phyloP scores from a whole-genome alignment of 2,113 vertebrate genomes.

The Brachirus orientalis region DNA sequence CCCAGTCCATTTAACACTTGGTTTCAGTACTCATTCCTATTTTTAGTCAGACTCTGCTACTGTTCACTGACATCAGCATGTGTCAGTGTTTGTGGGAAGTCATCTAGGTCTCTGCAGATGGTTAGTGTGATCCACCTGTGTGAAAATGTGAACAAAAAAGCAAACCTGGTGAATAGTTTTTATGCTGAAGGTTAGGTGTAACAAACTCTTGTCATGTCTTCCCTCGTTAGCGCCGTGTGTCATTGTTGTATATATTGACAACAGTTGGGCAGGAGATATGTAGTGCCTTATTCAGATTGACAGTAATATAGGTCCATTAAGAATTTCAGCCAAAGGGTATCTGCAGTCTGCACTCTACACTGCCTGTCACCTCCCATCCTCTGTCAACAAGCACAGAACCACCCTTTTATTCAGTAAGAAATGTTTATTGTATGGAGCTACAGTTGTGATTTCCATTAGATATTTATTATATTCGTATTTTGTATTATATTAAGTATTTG shows the following conservation, averaged over 20 bases:
- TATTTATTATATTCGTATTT: too few relatives aligned
- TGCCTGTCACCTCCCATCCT: neutral
- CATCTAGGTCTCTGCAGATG: neutral
- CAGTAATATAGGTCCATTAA: neutral
- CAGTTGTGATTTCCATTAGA: too few relatives aligned
- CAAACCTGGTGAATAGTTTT: slow-evolving; percentile 6
- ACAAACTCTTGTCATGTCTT: neutral
- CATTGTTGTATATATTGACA: neutral
- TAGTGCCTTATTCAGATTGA: slow-evolving; percentile 6
- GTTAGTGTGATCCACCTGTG: neutral
- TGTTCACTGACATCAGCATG: slow-evolving; percentile 17
- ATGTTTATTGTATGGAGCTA: too few relatives aligned
- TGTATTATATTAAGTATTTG: too few relatives aligned
- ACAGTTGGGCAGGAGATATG: neutral
- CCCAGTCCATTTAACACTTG: neutral
- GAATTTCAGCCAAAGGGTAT: neutral
- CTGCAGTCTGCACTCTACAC: neutral
- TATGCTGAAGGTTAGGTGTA: slow-evolving; percentile 14
- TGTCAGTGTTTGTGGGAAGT: slow-evolving; percentile 22
- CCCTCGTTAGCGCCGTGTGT: too few relatives aligned
- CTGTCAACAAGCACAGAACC: neutral
- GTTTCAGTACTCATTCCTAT: neutral
- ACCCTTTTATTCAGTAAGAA: slow-evolving; percentile 6
- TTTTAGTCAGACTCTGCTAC: slow-evolving; percentile 1
- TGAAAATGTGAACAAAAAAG: slow-evolving; percentile 25